Conservation (phyloP, 1,140 invertebrate species). For the Drosophila teissieri region DNA sequence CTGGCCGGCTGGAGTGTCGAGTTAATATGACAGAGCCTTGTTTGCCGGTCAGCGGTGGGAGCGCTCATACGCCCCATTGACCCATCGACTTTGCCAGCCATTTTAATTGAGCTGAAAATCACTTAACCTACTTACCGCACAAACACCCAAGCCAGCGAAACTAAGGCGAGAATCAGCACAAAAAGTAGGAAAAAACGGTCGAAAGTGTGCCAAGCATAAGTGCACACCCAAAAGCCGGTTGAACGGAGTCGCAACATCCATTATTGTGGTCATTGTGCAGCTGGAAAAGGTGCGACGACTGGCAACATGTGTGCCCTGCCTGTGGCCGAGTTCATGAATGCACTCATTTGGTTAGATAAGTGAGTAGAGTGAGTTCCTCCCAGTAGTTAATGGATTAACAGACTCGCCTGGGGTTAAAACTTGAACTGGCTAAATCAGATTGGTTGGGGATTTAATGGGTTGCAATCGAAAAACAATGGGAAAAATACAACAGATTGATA, state of each 20-base stretch:
- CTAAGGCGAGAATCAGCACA: background rate
- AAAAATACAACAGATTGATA: background rate
- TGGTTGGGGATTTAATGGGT: background rate
- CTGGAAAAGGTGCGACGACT: conserved; percentile 2
- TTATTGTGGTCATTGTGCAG: conserved; percentile 52
- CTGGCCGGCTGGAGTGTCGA: conserved; percentile 21
- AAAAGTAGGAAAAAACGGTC: background rate
- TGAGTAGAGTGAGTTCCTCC: background rate
- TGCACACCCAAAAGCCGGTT: conserved; percentile 8
- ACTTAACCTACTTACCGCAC: conserved; percentile 63
- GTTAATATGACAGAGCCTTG: conserved; percentile 72
- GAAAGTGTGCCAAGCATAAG: conserved; percentile 6
- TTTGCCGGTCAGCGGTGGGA: conserved; percentile 55
- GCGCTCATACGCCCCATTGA: conserved; percentile 67
- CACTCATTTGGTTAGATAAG: conserved; percentile 29
- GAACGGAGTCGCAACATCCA: conserved; percentile 20
- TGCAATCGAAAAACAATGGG: background rate
- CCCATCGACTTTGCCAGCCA: conserved; percentile 39
- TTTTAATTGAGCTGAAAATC: conserved; percentile 80
- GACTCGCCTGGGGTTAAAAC: background rate
- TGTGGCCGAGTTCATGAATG: conserved; percentile 4
- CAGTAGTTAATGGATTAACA: conserved; percentile 8
- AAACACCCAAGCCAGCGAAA: conserved; percentile 2
- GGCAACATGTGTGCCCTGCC: conserved; percentile 15
- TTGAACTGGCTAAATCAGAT: conserved; percentile 5